Percentiles rank a stretch among this genome's conserved stretches.
Evolutionary conservation across 2,888 invertebrate species (phyloP).

Genomic region (Blastobasis adustella): DNA sequence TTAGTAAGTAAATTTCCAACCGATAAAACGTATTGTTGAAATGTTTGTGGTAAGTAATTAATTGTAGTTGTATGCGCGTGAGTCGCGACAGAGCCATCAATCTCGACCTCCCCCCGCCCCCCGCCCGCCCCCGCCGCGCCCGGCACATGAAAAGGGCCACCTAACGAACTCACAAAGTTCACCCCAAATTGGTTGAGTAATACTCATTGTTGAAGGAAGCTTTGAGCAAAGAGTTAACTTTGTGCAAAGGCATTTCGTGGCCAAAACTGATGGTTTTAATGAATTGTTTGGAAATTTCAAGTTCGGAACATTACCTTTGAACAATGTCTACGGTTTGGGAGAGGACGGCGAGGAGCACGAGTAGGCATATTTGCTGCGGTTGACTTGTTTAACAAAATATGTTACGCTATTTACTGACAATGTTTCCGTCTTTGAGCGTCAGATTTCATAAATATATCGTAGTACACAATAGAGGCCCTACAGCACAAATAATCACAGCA

Average conservation of each 20-base stretch:
- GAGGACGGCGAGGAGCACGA: no score
- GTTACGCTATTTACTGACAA: no score
- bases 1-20: no score
- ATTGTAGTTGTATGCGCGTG: slow-evolving; percentile 6
- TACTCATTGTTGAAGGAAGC: slow-evolving; percentile 23
- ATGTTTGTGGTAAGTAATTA: slow-evolving; percentile 12
- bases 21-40: background rate
- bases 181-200: slow-evolving; percentile 28
- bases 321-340: background rate
- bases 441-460: no score
- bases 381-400: no score
- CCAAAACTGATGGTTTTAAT: slow-evolving; percentile 21
- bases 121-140: slow-evolving; percentile 16
- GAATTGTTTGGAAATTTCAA: slow-evolving; percentile 20
- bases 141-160: slow-evolving; percentile 22
- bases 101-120: slow-evolving; percentile 22
- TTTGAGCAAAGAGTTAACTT: slow-evolving; percentile 23
- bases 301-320: slow-evolving; percentile 1
- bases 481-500: no score
- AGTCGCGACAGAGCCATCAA: slow-evolving; percentile 37
- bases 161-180: slow-evolving; percentile 28
- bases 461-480: no score
- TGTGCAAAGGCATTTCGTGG: slow-evolving; percentile 19
- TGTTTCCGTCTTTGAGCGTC: no score
- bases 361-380: no score